phyloP scores from a whole-genome alignment of 2,797 vertebrate genomes.

The Anomalospiza imberbis region DNA sequence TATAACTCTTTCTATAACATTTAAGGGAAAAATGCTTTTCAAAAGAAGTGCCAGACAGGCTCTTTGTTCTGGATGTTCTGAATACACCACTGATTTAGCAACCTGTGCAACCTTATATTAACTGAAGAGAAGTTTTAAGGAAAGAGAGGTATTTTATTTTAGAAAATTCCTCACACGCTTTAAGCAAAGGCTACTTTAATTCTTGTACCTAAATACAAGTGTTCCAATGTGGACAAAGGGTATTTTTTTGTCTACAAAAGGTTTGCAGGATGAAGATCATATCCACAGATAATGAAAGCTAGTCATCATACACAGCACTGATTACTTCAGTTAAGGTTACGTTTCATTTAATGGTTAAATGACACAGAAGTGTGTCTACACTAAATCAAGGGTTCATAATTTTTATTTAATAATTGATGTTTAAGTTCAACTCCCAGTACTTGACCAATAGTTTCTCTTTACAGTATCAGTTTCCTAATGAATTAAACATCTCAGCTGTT shows the following conservation, averaged over 20 bases:
- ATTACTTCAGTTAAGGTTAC: neutral
- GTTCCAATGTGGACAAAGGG: neutral
- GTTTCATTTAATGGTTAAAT: neutral
- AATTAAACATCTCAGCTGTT: neutral
- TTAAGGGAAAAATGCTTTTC: neutral
- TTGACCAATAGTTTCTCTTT: neutral
- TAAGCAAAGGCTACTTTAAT: neutral
- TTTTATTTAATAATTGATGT: slow-evolving; percentile 1
- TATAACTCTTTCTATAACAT: neutral
- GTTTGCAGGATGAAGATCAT: neutral
- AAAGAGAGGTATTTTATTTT: neutral
- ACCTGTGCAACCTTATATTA: neutral
- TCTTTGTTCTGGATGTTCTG: neutral
- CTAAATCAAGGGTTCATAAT: neutral
- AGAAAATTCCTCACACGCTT: neutral
- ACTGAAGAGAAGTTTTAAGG: neutral
- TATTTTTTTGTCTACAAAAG: neutral
- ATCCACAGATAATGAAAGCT: neutral
- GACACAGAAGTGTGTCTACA: neutral
- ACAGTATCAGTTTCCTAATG: neutral
- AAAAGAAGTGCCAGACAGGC: neutral
- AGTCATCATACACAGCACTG: neutral
- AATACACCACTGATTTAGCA: neutral
- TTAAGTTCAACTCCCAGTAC: neutral
- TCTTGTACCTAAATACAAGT: neutral